Conservation (phyloP, 1,140 invertebrate genomes). For the Nebria ingens region DNA sequence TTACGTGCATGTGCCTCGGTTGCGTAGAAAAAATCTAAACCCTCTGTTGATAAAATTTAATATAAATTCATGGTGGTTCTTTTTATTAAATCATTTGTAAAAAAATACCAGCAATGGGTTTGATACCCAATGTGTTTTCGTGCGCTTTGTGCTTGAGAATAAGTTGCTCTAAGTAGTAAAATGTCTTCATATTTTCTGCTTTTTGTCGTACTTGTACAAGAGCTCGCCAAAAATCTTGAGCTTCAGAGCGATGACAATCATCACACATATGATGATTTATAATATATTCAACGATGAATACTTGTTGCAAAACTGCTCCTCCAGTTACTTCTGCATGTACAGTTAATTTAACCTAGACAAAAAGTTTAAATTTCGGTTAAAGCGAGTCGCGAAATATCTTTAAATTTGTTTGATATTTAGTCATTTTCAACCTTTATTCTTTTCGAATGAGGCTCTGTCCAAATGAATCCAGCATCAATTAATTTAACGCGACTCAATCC, state of each 20-base stretch:
- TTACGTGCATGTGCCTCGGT: conserved; percentile 86
- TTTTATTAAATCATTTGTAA: conserved; percentile 10
- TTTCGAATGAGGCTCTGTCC: conserved; percentile 99
- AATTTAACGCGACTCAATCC: conserved; percentile 82
- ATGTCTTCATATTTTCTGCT: conserved; percentile 92
- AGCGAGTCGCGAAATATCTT: too few species aligned
- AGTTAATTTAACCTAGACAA: conserved; percentile 74
- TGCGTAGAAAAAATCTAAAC: conserved; percentile 92
- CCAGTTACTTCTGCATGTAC: conserved; percentile 90
- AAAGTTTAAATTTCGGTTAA: conserved; percentile 11
- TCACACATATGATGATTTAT: conserved; percentile 93
- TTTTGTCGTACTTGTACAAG: conserved; percentile 78
- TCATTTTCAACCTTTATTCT: conserved; percentile 85
- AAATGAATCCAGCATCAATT: conserved; percentile 93
- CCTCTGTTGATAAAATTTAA: conserved; percentile 52
- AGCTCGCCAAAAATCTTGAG: conserved; percentile 96
- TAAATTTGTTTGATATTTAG: too few species aligned
- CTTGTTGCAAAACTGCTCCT: conserved; percentile 75
- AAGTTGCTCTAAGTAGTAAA: conserved; percentile 96
- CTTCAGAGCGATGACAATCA: conserved; percentile 92
- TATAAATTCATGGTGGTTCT: not conserved
- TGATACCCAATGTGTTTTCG: conserved; percentile 85
- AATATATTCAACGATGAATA: conserved; percentile 90
- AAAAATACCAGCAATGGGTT: conserved; percentile 71
- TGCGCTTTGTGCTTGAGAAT: conserved; percentile 94